Percentiles rank a stretch among this genome's conserved stretches.
phyloP scores from a whole-genome alignment of 2,888 invertebrate species.

The Lysandra coridon region DNA sequence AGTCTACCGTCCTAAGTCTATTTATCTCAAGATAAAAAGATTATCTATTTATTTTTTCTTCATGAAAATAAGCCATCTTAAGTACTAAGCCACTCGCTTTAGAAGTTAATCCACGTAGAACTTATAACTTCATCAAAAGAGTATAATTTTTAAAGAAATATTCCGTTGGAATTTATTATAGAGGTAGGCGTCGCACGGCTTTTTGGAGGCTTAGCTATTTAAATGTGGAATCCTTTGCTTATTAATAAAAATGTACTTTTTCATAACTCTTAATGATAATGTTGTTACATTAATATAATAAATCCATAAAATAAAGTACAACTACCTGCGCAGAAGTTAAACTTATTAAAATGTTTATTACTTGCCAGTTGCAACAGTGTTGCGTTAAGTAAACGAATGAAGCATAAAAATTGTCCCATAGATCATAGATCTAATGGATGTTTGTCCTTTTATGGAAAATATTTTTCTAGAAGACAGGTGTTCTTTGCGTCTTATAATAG shows the following conservation, averaged over 20 bases:
- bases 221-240: background rate
- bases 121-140: background rate
- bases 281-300: background rate
- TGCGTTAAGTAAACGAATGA: background rate
- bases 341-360: background rate
- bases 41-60: slow-evolving; percentile 9
- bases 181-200: background rate
- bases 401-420: background rate
- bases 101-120: background rate
- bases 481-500: background rate
- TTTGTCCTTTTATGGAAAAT: background rate
- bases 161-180: background rate
- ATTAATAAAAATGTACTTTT: too few relatives aligned
- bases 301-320: background rate
- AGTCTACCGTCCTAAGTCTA: background rate
- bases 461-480: background rate
- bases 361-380: background rate
- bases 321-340: background rate
- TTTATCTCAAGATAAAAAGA: background rate
- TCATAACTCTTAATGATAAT: background rate
- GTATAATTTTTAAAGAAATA: slow-evolving; percentile 1
- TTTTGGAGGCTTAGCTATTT: background rate
- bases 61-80: slow-evolving; percentile 4
- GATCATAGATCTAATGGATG: slow-evolving; percentile 1
- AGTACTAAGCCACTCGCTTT: slow-evolving; percentile 11